These are phyloP conservation scores for Zonitis immaculata DNA, from an alignment of 2,888 invertebrate genomes.

Conservation along the genomic window DNA sequence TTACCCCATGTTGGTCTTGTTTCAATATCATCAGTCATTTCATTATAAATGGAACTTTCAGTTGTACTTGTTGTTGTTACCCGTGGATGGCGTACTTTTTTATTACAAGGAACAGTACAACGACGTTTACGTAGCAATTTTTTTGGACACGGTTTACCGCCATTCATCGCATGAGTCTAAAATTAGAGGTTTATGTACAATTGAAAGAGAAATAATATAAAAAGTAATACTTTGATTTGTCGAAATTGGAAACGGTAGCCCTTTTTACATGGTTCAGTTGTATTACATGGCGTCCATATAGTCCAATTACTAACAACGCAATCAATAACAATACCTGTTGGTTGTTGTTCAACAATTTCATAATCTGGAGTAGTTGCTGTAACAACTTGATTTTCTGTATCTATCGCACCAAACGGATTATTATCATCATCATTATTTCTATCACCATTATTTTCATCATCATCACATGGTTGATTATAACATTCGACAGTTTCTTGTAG, in stretches of 20 bases:
- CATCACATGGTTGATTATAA: conserved; percentile 38
- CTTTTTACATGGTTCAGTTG: conserved; percentile 46
- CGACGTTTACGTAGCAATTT: conserved; percentile 38
- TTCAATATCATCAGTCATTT: background rate
- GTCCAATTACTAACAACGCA: conserved; percentile 53
- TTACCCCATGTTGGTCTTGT: conserved; percentile 10
- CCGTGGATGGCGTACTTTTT: background rate
- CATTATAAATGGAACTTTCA: background rate
- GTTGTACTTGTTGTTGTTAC: background rate
- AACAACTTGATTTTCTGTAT: conserved; percentile 9
- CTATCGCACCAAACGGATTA: conserved; percentile 6
- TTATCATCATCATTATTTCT: background rate
- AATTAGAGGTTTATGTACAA: conserved; percentile 11
- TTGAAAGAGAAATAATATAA: background rate
- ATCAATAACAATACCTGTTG: conserved; percentile 37
- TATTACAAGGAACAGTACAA: background rate
- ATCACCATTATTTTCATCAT: conserved; percentile 1
- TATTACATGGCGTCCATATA: conserved; percentile 50
- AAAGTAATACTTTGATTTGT: conserved; percentile 45
- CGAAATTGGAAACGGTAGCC: conserved; percentile 50
- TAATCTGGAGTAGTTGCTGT: background rate
- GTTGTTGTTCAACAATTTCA: conserved; percentile 12
- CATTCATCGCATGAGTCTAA: conserved; percentile 47
- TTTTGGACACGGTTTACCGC: conserved; percentile 53
- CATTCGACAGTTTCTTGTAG: conserved; percentile 40